Base-by-base conservation (phyloP, 2,797 vertebrate species). In the Acestrorhynchus altus region DNA sequence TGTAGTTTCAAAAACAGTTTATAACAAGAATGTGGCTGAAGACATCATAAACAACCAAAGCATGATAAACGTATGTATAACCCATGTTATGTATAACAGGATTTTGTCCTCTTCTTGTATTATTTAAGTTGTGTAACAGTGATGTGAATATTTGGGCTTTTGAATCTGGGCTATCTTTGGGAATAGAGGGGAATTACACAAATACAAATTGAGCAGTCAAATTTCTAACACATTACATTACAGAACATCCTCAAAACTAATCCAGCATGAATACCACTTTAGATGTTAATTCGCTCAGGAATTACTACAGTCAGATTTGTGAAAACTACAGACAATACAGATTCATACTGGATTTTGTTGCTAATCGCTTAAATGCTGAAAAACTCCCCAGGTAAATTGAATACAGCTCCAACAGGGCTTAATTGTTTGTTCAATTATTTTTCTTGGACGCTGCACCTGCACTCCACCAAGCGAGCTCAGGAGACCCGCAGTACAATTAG, bases 361-460 rank as follows among this genome's bases (percentile, higher is more conserved):
- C 22, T 56, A 26, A 56, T 24, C 9, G 8, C n/a, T 56, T 24
- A 12, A 24, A 52, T 52, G 12, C 4, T 26, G 13, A 56, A 56
- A 35, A 35, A 35, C 24, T 56, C 16, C 52, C 52, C 1, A 24
- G 52, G 20, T 54, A 54, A 22, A 22, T 4, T 3, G 12, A 56
- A 26, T 6, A 2, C 54, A 26, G 54, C 10, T 56, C 12, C 22
- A 56, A 13, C 12, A 7, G 10, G 22, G 24, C 22, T 26, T 90
- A 90, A 92, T 90, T 89, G 89, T 92, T 93, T 90, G 90, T 88
- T 91, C 90, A 90, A 90, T 92, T 92, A 91, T 93, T 93, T 92
- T 90, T 89, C 86, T 90, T 90, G 88, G 88, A 90, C 16, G 82
- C 77, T 64, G 83, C 90, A 92, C 91, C 93, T 94, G 90, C 87